These are phyloP conservation scores for Orussus abietinus DNA, from an alignment of 1,140 invertebrate species.

Conservation along the genomic window DNA sequence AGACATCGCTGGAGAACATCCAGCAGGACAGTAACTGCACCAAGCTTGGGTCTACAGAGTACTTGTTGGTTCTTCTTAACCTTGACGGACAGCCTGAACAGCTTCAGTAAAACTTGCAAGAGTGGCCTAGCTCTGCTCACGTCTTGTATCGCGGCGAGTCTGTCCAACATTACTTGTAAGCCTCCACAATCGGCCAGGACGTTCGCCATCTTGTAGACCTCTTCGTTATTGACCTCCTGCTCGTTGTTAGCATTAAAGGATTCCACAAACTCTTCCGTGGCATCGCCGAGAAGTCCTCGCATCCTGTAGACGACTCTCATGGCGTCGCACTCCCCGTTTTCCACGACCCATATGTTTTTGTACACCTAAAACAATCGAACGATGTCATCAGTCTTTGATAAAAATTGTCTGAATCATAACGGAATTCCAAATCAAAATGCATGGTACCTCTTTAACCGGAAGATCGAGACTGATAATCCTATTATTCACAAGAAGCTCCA, in stretches of 20 bases:
- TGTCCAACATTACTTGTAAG: constrained; percentile 64
- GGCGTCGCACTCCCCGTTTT: constrained; percentile 81
- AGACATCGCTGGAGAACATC: constrained; percentile 67
- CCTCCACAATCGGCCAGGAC: constrained; percentile 80
- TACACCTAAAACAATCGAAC: constrained; percentile 50
- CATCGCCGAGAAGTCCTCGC: constrained; percentile 93
- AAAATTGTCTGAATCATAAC: constrained; percentile 4
- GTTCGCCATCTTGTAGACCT: constrained; percentile 80
- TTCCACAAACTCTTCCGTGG: constrained; percentile 97
- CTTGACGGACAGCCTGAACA: constrained; percentile 81
- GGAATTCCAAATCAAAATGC: constrained; percentile 10
- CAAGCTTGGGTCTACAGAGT: constrained; percentile 64
- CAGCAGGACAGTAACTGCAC: constrained; percentile 66
- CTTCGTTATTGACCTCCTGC: constrained; percentile 89
- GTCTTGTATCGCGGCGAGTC: constrained; percentile 61
- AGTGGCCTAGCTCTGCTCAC: constrained; percentile 72
- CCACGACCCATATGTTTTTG: constrained; percentile 81
- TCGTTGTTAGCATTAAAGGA: constrained; percentile 85
- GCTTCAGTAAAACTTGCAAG: constrained; percentile 78
- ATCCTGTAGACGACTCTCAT: constrained; percentile 99
- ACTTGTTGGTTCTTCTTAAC: constrained; percentile 68
- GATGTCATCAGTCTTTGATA: constrained; percentile 4
- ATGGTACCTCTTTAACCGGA: constrained; percentile 83
- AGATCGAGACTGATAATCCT: constrained; percentile 97
- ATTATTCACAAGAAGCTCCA: constrained; percentile 98